Evolutionary conservation across 2,113 vertebrate genomes (phyloP), one percentile per base, ranked within the genome.

Genomic region (Phaetusa simplex): DNA sequence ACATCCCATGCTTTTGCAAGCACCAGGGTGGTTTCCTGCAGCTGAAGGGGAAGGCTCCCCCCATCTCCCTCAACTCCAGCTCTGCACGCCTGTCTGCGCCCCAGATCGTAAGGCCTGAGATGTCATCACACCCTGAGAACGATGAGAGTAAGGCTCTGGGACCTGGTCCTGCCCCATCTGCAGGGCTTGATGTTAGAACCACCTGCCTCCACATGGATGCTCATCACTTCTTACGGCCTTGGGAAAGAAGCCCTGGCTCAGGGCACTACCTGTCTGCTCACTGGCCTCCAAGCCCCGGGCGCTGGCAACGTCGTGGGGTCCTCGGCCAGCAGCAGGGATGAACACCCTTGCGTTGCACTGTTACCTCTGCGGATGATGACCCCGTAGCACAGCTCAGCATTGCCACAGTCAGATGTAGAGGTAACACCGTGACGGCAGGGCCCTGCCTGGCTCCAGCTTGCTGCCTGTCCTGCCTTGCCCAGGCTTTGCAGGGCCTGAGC

Each of bases 31-130:
- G 42, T 74, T 94, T 91, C 61, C 83, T 94, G 58, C 36, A 84
- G 69, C 70, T 65, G 92, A 87, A 85, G 87, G 91, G 52, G 43
- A 94, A 96, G 59, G 87, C 34, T 86, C 19, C 29, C 43, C 43
- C 12, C 30, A 52, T 90, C 73, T 76, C 65, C n/a, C 52, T 91
- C 6, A 0, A 10, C 70, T 81, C 40, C 34, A 82, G 47, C 56
- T 83, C 72, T 83, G 50, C 47, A 74, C 58, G 42, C 55, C 66
- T 38, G 13, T 56, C 74, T 69, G 32, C 9, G 6, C 36, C 43
- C 58, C 72, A 34, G n/a, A 27, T 45, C 8, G 3, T 65, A 40
- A 42, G 14, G 61, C 36, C 17, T 36, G 61, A 90, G 61, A 43
- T 1, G 0, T 65, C 58, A 3, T 10, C 5, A 2, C 26, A 32